phyloP scores from a whole-genome alignment of 2,797 vertebrate genomes.

The Squalus acanthias region DNA sequence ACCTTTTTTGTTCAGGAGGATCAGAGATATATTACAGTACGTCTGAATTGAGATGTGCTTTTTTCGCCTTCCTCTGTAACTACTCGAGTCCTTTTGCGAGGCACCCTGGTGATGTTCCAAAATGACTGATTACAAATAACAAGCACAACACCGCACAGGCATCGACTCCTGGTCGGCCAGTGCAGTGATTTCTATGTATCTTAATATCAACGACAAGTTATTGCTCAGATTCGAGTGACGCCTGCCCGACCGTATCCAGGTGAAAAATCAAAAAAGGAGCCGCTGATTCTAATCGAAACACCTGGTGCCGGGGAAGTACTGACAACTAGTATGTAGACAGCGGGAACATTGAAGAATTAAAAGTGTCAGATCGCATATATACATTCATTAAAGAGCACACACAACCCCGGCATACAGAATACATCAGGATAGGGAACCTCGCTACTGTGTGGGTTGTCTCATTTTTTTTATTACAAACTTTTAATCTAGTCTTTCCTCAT shows the following conservation, averaged over 20 bases:
- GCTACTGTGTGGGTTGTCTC: not conserved
- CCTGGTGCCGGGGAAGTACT: not conserved
- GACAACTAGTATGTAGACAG: not conserved
- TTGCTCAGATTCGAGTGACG: not conserved
- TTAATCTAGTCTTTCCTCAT: not conserved
- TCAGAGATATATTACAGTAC: too few relatives aligned
- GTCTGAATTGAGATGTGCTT: not conserved
- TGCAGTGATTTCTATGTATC: not conserved
- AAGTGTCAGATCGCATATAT: not conserved
- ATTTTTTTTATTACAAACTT: not conserved
- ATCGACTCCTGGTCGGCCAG: not conserved
- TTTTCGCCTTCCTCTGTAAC: not conserved
- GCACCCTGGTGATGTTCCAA: not conserved
- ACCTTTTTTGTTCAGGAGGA: not conserved
- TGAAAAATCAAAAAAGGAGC: not conserved
- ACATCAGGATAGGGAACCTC: not conserved
- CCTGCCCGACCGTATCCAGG: not conserved
- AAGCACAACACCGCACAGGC: too few relatives aligned
- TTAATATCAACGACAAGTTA: not conserved
- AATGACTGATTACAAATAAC: not conserved
- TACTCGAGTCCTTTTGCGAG: not conserved
- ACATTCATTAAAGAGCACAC: not conserved
- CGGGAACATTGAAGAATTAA: not conserved
- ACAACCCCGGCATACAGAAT: not conserved
- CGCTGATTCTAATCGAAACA: not conserved